These are phyloP conservation scores for Drosophila monieri DNA, from an alignment of 2,888 invertebrate genomes.

Conservation along the genomic window DNA sequence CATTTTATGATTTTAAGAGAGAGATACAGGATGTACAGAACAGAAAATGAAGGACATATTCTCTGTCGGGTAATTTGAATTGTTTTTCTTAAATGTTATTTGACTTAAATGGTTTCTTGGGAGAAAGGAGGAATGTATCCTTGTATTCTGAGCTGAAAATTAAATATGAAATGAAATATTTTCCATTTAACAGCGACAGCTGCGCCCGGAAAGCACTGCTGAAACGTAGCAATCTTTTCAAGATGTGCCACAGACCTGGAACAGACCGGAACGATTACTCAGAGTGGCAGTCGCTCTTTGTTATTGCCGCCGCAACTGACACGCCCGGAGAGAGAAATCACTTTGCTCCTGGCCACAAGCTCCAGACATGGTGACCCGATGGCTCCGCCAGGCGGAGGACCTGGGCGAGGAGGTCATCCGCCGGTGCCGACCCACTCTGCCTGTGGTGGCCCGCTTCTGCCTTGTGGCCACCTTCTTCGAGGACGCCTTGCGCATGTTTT, in stretches of 20 bases:
- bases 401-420: slow-evolving; percentile 18
- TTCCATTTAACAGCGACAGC: slow-evolving; percentile 7
- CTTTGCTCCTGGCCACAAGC: slow-evolving; percentile 16
- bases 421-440: slow-evolving; percentile 27
- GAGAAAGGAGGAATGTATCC: not conserved
- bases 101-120: not conserved
- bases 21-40: no score
- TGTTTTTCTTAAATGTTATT: not conserved
- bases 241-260: slow-evolving; percentile 23
- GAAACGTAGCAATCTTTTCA: slow-evolving; percentile 20
- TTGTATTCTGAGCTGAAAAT: not conserved
- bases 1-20: not conserved
- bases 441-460: slow-evolving; percentile 39
- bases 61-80: not conserved
- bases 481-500: slow-evolving; percentile 39
- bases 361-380: slow-evolving; percentile 9
- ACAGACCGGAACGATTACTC: slow-evolving; percentile 27
- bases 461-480: slow-evolving; percentile 46
- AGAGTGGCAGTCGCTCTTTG: slow-evolving; percentile 24
- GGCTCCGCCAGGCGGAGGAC: slow-evolving; percentile 12
- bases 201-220: slow-evolving; percentile 16
- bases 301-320: slow-evolving; percentile 21
- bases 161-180: slow-evolving; percentile 13
- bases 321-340: slow-evolving; percentile 23
- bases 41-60: not conserved